phyloP scores from a whole-genome alignment of 64 coral and sea anemone genomes.

The Orbicella faveolata region DNA sequence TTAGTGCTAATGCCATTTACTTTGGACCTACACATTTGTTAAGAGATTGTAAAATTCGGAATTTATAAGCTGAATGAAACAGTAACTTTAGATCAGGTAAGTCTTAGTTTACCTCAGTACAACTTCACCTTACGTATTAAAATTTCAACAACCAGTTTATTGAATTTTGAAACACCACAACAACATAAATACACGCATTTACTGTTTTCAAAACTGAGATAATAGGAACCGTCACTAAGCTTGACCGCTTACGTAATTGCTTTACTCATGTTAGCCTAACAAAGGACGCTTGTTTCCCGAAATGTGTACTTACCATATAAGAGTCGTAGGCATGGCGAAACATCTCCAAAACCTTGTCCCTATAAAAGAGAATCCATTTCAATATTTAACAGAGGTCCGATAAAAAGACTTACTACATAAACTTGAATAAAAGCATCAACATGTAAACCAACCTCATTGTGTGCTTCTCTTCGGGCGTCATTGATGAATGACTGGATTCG shows the following conservation, averaged over 20 bases:
- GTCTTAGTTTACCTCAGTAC: neutral
- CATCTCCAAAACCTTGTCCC: conserved; percentile 95
- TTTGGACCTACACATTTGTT: neutral
- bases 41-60: neutral
- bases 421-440: neutral
- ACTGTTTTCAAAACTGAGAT: neutral
- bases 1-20: neutral
- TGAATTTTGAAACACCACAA: neutral
- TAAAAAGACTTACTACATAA: neutral
- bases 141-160: no score
- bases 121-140: neutral
- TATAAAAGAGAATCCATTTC: conserved; percentile 33
- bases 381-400: neutral
- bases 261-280: neutral
- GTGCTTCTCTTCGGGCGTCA: conserved; percentile 54
- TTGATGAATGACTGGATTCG: conserved; percentile 52
- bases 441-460: conserved; percentile 47
- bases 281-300: neutral
- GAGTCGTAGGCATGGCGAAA: conserved; percentile 97
- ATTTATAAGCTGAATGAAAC: neutral
- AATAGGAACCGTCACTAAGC: neutral
- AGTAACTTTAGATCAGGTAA: neutral
- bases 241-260: neutral
- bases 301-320: conserved; percentile 85
- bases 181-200: neutral